Base-by-base conservation (phyloP, 2,797 vertebrate species). In the Acipenser transmontanus region DNA sequence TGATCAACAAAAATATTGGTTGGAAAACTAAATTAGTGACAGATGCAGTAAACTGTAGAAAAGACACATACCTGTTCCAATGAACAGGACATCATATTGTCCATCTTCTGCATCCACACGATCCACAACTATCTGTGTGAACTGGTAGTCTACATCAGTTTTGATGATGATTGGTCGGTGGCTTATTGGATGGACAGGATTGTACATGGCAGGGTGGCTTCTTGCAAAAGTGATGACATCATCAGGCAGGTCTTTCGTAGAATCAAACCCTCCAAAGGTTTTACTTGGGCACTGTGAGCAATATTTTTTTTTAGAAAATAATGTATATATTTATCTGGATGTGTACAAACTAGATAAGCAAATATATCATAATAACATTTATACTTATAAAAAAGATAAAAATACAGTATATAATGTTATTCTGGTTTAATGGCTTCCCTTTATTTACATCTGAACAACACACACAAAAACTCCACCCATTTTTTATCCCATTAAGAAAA, bases 11-110 rank as follows among this genome's bases (percentile, higher is more conserved):
- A 34, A 34, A 34, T 34, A 4, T 34, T 34, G 4, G 34, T 34
- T 34, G 34, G 34, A 34, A 34, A 34, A 34, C 34, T 3, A 34
- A 34, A 34, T 34, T 34, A 34, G 34, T 34, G 34, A 34, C 34
- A 34, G 34, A 34, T 34, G 34, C 34, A 34, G 34, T 34, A 34
- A 34, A 34, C 34, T 34, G 34, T 34, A 34, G 34, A 4, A 81
- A 85, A 73, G 71, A 70, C 4, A 59, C 62, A 56, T 78, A 99
- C 97, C 97, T 89, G 97, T 99, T 81, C 96, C 97, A 14, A 99
- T 99, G 81, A 99, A 99, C 95, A 99, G 96, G 69, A 99, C 97
- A 0, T 99, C 96, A 8, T 99, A 99, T 6, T 94, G 95, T 10
- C 97, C 97, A 6, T 99, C 97, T 68, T 99, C 97, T 56, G 97